Evolutionary conservation across 2,888 invertebrate genomes (phyloP).

Genomic region (Junonia oenone): DNA sequence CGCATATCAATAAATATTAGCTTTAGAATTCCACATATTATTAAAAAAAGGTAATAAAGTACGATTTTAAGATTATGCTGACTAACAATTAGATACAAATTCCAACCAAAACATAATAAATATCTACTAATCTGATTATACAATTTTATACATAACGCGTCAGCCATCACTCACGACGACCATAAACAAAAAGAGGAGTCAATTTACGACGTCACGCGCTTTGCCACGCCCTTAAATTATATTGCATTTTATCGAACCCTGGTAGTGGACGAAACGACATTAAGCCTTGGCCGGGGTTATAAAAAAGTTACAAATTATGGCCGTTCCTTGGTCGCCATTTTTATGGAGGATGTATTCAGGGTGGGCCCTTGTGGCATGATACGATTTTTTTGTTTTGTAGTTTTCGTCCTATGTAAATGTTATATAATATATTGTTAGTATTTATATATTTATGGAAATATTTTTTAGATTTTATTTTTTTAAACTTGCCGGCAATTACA

Average conservation of each 20-base stretch:
- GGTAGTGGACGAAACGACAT: slow-evolving; percentile 13
- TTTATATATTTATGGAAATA: no score
- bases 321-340: slow-evolving; percentile 1
- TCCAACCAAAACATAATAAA: not conserved
- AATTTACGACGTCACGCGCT: slow-evolving; percentile 46
- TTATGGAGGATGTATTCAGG: not conserved
- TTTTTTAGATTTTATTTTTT: no score
- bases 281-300: slow-evolving; percentile 1
- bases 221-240: slow-evolving; percentile 49
- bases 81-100: no score
- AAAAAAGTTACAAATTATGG: slow-evolving; percentile 13
- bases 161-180: slow-evolving; percentile 22
- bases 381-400: not conserved
- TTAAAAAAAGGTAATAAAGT: no score
- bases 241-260: slow-evolving; percentile 32
- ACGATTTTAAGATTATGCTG: no score
- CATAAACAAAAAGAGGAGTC: slow-evolving; percentile 39
- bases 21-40: no score
- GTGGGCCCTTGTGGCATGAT: no score
- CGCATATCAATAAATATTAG: no score
- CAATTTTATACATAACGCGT: slow-evolving; percentile 9
- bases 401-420: no score
- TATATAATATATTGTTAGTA: no score
- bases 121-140: not conserved
- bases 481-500: no score